Evolutionary conservation across 2,113 vertebrate species (phyloP).

Genomic region (Gavia stellata): DNA sequence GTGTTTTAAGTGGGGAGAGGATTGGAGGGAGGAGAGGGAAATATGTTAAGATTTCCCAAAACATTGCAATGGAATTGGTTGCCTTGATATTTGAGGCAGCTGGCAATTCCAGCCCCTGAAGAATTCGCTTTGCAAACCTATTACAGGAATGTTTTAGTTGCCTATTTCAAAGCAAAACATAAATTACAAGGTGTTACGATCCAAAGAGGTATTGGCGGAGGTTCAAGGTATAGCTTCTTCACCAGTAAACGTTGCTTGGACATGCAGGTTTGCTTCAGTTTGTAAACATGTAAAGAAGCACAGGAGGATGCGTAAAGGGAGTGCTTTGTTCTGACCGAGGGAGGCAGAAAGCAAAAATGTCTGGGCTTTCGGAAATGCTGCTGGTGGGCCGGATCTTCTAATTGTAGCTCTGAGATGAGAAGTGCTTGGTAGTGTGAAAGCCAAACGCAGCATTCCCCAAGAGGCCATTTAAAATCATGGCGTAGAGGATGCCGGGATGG

Average conservation of each 20-base stretch:
- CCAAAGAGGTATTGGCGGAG: not conserved
- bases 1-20: not conserved
- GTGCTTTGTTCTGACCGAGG: rapidly evolving
- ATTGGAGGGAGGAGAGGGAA: not conserved
- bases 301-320: not conserved
- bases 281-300: rapidly evolving
- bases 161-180: not conserved
- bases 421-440: not conserved
- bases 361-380: not conserved
- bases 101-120: not conserved
- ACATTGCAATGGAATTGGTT: not conserved
- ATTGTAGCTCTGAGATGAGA: rapidly evolving
- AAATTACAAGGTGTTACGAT: rapidly evolving
- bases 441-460: not conserved
- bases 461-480: rapidly evolving
- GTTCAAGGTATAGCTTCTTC: not conserved
- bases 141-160: not conserved
- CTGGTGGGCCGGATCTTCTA: not conserved
- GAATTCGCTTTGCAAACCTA: not conserved
- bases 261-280: not conserved
- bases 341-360: not conserved
- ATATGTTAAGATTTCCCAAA: not conserved
- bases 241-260: rapidly evolving
- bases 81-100: not conserved
- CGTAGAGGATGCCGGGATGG: not conserved